Conservation (phyloP, 2,888 invertebrate species). For the Tachina fera region DNA sequence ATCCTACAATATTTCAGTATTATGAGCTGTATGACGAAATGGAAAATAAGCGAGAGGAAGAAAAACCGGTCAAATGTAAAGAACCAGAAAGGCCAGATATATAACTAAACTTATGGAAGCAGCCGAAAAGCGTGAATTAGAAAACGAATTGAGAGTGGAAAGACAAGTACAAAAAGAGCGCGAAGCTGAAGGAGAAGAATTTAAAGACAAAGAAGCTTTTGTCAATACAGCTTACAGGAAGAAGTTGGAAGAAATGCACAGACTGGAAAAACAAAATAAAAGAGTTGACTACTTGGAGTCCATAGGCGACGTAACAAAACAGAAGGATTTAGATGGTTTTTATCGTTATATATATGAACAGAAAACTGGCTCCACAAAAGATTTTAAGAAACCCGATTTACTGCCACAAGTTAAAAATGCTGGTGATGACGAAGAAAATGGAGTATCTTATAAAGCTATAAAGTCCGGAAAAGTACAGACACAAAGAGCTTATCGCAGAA, state of each 20-base stretch:
- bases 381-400: slow-evolving; percentile 70
- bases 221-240: slow-evolving; percentile 97
- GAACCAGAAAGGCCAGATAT: slow-evolving; percentile 92
- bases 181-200: slow-evolving; percentile 96
- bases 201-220: slow-evolving; percentile 97
- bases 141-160: slow-evolving; percentile 94
- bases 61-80: slow-evolving; percentile 86
- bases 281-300: slow-evolving; percentile 93
- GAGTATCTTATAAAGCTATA: slow-evolving; percentile 77
- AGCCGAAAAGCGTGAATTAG: slow-evolving; percentile 93
- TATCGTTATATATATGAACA: slow-evolving; percentile 95
- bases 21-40: slow-evolving; percentile 98
- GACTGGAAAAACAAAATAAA: slow-evolving; percentile 93
- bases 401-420: slow-evolving; percentile 68
- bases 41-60: slow-evolving; percentile 88
- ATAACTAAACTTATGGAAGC: slow-evolving; percentile 92
- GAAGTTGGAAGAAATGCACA: slow-evolving; percentile 94
- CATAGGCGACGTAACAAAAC: slow-evolving; percentile 96
- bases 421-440: slow-evolving; percentile 63
- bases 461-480: slow-evolving; percentile 76
- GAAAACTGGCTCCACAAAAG: slow-evolving; percentile 84
- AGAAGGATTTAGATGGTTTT: slow-evolving; percentile 95
- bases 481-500: slow-evolving; percentile 86
- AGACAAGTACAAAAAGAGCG: slow-evolving; percentile 95
- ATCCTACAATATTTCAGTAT: slow-evolving; percentile 97